Conservation (phyloP, 2,888 invertebrate genomes). For the Neocrepidodera transversa region DNA sequence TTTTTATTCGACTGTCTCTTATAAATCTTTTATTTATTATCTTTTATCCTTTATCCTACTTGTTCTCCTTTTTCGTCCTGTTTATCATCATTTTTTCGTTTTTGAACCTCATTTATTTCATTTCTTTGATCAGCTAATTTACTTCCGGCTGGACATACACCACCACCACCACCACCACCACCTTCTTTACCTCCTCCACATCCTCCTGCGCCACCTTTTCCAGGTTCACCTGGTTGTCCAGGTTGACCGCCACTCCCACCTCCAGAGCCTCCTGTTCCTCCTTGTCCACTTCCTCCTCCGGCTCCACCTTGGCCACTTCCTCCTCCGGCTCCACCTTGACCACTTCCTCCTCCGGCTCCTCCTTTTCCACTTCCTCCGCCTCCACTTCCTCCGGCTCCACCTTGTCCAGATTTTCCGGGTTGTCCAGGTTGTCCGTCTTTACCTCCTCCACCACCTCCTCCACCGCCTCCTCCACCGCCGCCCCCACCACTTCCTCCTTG, state of each 20-base stretch:
- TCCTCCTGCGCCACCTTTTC: conserved; percentile 15
- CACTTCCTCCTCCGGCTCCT: background rate
- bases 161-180: background rate
- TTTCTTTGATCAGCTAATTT: no score
- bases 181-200: conserved; percentile 3
- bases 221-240: conserved; percentile 1
- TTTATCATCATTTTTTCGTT: background rate
- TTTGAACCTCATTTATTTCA: background rate
- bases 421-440: conserved; percentile 3
- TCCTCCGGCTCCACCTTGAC: background rate
- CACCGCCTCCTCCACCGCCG: background rate
- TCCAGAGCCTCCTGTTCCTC: background rate
- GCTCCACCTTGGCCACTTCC: background rate
- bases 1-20: no score
- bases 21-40: no score
- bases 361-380: background rate
- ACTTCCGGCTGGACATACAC: no score
- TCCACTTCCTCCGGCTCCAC: background rate
- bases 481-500: background rate
- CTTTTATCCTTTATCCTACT: no score
- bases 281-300: background rate
- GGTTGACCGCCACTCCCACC: background rate
- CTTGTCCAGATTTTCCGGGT: conserved; percentile 1
- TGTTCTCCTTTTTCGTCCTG: background rate
- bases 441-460: background rate